Evolutionary conservation across 2,113 vertebrate genomes (phyloP).

Genomic region (Sturnus vulgaris): DNA sequence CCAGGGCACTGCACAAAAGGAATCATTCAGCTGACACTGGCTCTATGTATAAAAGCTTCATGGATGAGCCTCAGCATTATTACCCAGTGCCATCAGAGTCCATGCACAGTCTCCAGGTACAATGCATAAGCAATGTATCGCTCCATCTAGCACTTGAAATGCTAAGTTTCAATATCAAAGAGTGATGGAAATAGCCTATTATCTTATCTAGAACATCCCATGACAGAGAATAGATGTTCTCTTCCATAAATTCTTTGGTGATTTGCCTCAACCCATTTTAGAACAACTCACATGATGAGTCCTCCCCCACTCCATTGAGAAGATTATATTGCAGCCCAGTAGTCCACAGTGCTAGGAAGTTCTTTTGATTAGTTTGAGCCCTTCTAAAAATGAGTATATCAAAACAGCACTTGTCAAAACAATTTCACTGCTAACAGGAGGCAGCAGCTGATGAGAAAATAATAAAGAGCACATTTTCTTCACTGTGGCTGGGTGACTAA

Average conservation of each 20-base stretch:
- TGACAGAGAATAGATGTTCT: background rate
- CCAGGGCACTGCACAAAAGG: background rate
- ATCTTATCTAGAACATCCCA: background rate
- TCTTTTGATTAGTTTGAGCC: background rate
- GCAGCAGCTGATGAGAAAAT: background rate
- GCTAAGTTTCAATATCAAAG: background rate
- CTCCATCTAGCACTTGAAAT: background rate
- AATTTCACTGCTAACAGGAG: background rate
- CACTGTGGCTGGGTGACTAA: background rate
- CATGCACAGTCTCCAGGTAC: background rate
- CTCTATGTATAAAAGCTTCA: background rate
- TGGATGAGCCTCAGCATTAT: background rate
- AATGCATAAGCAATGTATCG: background rate
- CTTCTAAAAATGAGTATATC: background rate
- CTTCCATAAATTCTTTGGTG: background rate
- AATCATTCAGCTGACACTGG: background rate
- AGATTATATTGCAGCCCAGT: background rate
- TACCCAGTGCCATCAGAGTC: background rate
- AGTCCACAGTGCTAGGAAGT: background rate
- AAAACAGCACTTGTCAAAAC: background rate
- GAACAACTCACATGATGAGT: background rate
- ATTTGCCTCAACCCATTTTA: constrained; percentile 1
- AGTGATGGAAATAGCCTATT: background rate
- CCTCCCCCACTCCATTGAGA: background rate
- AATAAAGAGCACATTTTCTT: background rate